Percentiles rank a stretch among this genome's conserved stretches.
Evolutionary conservation across 2,113 vertebrate species (phyloP).

Genomic region (Murina feae): DNA sequence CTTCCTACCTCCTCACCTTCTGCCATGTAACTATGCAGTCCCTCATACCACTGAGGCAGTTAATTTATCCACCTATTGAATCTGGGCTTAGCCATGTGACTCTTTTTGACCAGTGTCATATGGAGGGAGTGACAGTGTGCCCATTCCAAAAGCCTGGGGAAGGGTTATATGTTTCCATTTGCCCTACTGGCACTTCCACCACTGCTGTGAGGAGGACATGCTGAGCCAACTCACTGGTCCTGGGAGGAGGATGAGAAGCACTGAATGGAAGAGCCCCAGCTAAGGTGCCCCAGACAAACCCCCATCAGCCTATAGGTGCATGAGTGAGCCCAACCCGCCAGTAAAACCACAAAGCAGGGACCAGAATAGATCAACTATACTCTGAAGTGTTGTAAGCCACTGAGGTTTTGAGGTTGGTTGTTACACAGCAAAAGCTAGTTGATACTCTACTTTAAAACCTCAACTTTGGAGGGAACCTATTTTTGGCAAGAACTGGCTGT

Average conservation of each 20-base stretch:
- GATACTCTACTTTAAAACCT: background rate
- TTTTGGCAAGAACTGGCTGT: background rate
- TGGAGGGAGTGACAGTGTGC: background rate
- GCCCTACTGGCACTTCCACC: accelerated
- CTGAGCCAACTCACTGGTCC: background rate
- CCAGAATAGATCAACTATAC: background rate
- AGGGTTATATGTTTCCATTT: accelerated
- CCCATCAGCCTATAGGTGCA: background rate
- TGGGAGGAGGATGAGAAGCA: background rate
- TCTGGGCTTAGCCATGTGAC: background rate
- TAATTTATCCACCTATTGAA: background rate
- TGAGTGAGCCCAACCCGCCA: background rate
- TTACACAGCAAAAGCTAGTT: background rate
- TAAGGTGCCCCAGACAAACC: background rate
- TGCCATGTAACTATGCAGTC: background rate
- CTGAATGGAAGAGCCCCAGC: background rate
- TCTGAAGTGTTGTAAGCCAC: background rate
- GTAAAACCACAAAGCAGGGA: background rate
- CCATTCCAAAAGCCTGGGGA: background rate
- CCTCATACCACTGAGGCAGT: background rate
- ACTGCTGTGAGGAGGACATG: background rate
- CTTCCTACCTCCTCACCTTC: background rate
- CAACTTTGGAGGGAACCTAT: background rate
- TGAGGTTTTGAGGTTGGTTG: background rate
- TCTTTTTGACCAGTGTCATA: too few relatives aligned